Evolutionary conservation across 1,140 invertebrate genomes (phyloP), one percentile per base, ranked within the genome.

Genomic region (Drosophila simulans): DNA sequence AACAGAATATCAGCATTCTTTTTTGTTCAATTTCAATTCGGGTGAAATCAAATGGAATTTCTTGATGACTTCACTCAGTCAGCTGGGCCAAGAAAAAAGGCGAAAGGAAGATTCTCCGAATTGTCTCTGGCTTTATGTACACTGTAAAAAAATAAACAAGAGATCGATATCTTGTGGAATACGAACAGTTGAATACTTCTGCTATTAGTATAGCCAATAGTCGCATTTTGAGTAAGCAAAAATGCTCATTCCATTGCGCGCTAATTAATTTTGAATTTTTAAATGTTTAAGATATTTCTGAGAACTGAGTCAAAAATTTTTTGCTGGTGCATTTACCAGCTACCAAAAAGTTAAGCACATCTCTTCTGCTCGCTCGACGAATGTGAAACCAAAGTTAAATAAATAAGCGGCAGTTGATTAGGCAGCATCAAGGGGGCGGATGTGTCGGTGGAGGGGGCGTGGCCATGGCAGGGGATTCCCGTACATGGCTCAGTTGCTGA

Each of bases 361-460:
- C 46, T 52, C 34, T 73, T 73, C 27, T 59, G 69, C 75, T 62
- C 53, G 62, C 20, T 58, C 55, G 75, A 70, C 57, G 55, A 85
- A 84, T 84, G 73, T 80, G 81, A 84, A 76, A 85, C 82, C 77
- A 86, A 86, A 85, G 82, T 78, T 86, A 85, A 85, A 86, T 78
- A 78, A 85, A 86, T 86, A 86, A 81, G 82, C 82, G 82, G 34
- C 82, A 85, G 82, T 85, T 85, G 82, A 85, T 85, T 85, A 81
- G 81, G 82, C 73, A 34, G 35, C 62, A 58, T 52, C 53, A 45
- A 35, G 17, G 45, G 40, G 3, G 5, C 1, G 17, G 40, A 0
- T 31, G 31, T 31, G 10, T 2, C 3, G 4, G 5, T 0, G 31
- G 10, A 11, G 49, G 49, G 5, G 27, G 27, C 27, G 27, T 31